Evolutionary conservation across 2,888 invertebrate genomes (phyloP).

Genomic region (Pharmacophagus antenor): DNA sequence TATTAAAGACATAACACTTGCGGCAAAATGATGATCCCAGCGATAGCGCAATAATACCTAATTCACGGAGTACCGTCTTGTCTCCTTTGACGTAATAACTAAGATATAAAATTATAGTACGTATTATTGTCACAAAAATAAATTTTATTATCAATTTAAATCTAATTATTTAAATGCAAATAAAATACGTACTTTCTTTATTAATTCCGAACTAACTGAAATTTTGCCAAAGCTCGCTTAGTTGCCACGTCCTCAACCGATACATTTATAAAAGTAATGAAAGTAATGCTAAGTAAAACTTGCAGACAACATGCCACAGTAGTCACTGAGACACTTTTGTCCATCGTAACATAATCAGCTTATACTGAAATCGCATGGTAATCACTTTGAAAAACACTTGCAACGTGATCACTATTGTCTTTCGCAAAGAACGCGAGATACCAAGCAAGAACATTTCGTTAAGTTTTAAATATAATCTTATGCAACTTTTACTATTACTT

Average conservation of each 20-base stretch:
- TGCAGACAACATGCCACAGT: slow-evolving; percentile 42
- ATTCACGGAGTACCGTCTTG: slow-evolving; percentile 10
- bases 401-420: slow-evolving; percentile 4
- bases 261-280: not conserved
- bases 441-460: not conserved
- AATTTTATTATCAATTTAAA: too few species aligned
- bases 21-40: slow-evolving; percentile 12
- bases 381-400: slow-evolving; percentile 26
- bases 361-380: slow-evolving; percentile 18
- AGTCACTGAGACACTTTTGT: slow-evolving; percentile 44
- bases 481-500: not conserved
- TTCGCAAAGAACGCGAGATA: not conserved
- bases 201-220: too few species aligned
- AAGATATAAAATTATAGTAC: too few species aligned
- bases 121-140: too few species aligned
- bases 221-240: too few species aligned
- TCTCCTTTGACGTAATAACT: slow-evolving; percentile 15
- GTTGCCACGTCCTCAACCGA: not conserved
- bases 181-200: not conserved
- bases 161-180: not conserved
- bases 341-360: slow-evolving; percentile 45
- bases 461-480: not conserved
- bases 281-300: slow-evolving; percentile 30
- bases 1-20: slow-evolving; percentile 22
- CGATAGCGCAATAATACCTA: slow-evolving; percentile 22